A percentile compares a stretch with the other conserved stretches of the same genome.
phyloP scores from a whole-genome alignment of 2,113 vertebrate genomes.

The Anguilla japonica region DNA sequence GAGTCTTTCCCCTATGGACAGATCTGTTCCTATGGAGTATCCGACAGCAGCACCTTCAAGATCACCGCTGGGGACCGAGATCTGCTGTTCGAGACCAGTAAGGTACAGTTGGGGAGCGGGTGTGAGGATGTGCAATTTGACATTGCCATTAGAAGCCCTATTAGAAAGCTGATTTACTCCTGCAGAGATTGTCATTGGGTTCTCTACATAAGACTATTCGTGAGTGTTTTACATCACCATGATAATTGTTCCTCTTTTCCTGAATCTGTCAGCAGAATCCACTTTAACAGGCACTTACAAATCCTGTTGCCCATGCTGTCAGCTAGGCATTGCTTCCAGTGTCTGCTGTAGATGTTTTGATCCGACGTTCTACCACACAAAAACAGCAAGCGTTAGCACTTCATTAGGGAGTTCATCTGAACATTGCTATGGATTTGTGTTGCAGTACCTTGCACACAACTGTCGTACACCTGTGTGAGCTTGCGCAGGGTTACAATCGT shows the following conservation, averaged over 20 bases:
- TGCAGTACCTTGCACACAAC: not conserved
- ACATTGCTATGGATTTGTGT: not conserved
- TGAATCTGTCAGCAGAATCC: not conserved
- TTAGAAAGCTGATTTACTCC: not conserved
- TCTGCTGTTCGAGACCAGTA: slow-evolving; percentile 84
- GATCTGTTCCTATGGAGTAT: slow-evolving; percentile 86
- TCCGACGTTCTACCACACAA: no score
- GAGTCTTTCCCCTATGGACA: slow-evolving; percentile 84
- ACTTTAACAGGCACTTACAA: not conserved
- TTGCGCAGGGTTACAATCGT: not conserved
- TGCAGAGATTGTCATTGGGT: not conserved
- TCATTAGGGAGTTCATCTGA: not conserved
- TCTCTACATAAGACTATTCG: not conserved
- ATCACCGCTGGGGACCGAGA: slow-evolving; percentile 82
- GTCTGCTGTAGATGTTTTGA: no score
- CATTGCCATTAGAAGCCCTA: not conserved
- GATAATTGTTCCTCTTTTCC: not conserved
- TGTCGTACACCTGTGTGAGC: not conserved
- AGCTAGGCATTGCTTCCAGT: no score
- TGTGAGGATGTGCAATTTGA: not conserved
- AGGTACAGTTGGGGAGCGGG: slow-evolving; percentile 63
- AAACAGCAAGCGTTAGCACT: not conserved
- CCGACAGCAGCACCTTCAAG: slow-evolving; percentile 83
- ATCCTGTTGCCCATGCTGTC: not conserved
- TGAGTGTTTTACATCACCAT: not conserved